Evolutionary conservation across 2,888 invertebrate genomes (phyloP).

Genomic region (Scaptomyza parva): DNA sequence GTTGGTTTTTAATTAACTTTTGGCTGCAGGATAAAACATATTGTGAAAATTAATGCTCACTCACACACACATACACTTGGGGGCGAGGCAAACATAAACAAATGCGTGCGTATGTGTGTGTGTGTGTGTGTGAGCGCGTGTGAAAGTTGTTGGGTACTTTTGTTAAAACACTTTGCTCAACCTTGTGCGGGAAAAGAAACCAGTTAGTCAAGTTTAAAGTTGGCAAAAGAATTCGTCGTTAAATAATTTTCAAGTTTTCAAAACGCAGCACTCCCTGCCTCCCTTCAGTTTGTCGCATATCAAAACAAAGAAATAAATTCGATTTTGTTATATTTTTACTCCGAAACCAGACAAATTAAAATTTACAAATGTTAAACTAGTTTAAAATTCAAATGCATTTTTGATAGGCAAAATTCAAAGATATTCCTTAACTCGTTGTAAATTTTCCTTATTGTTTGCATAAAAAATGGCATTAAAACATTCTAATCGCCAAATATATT

Average conservation of each 20-base stretch:
- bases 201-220: slow-evolving; percentile 38
- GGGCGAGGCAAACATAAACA: slow-evolving; percentile 53
- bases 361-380: background rate
- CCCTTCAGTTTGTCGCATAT: slow-evolving; percentile 18
- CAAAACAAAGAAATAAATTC: slow-evolving; percentile 48
- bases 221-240: slow-evolving; percentile 29
- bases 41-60: slow-evolving; percentile 82
- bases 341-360: background rate
- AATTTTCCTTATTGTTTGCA: too few relatives aligned
- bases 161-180: slow-evolving; percentile 28
- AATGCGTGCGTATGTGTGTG: slow-evolving; percentile 35
- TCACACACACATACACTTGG: slow-evolving; percentile 36
- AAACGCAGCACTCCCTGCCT: too few relatives aligned
- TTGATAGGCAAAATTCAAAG: too few relatives aligned
- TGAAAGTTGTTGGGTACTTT: slow-evolving; percentile 47
- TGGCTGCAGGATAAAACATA: slow-evolving; percentile 84
- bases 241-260: slow-evolving; percentile 18
- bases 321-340: slow-evolving; percentile 40
- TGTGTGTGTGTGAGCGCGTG: slow-evolving; percentile 37
- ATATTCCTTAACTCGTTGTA: too few relatives aligned
- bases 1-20: slow-evolving; percentile 85
- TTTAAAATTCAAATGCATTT: background rate
- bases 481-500: background rate
- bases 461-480: background rate
- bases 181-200: slow-evolving; percentile 8